These are phyloP conservation scores for Leptothorax acervorum DNA, from an alignment of 2,888 invertebrate genomes.

Conservation along the genomic window DNA sequence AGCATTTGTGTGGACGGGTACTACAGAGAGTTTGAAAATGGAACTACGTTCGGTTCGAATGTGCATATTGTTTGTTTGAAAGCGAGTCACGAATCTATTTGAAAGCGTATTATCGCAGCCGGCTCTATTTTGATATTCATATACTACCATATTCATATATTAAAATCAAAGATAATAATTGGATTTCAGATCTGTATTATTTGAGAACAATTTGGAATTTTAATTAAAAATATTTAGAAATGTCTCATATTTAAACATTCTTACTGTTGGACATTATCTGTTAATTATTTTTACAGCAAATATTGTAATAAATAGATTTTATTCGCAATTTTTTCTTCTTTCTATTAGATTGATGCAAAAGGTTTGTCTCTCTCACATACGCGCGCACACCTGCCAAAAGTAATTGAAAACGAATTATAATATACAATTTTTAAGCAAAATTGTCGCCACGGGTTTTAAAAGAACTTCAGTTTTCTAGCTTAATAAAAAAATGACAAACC, in stretches of 20 bases:
- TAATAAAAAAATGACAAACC: not conserved
- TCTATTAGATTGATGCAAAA: not conserved
- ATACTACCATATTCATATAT: not conserved
- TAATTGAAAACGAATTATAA: not conserved
- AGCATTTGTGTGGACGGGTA: constrained; percentile 32
- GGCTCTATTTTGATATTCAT: not conserved
- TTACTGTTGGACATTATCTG: no score
- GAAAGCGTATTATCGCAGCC: not conserved
- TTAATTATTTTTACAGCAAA: not conserved
- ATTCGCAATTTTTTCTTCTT: not conserved
- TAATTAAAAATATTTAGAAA: not conserved
- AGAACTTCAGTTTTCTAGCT: not conserved
- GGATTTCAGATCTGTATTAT: not conserved
- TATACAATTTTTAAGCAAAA: not conserved
- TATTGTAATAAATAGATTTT: not conserved
- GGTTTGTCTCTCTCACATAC: not conserved
- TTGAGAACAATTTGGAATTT: not conserved
- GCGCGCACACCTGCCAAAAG: not conserved
- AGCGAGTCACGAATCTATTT: not conserved
- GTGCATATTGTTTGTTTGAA: not conserved
- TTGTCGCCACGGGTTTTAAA: not conserved
- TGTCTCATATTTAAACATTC: not conserved
- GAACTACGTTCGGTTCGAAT: not conserved
- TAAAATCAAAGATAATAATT: not conserved
- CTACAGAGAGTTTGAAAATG: constrained; percentile 18